A percentile compares a stretch with the other conserved stretches of the same genome.
Conservation (phyloP, 2,113 vertebrate genomes). For the Sturnira hondurensis region DNA sequence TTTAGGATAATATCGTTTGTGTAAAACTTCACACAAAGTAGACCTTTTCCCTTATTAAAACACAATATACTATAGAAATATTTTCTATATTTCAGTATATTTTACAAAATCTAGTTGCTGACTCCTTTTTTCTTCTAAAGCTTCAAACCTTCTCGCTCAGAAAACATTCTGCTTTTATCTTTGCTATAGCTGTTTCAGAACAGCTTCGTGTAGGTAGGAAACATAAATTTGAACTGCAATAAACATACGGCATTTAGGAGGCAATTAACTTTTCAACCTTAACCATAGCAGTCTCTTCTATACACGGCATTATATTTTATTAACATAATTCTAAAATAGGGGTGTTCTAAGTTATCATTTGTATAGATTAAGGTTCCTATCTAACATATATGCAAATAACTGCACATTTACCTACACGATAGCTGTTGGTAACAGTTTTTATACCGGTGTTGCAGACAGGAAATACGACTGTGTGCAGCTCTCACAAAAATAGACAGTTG, state of each 20-base stretch:
- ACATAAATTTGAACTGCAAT: conserved; percentile 10
- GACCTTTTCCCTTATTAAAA: neutral
- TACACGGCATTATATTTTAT: conserved; percentile 1
- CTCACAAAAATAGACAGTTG: neutral
- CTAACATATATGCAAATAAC: conserved; percentile 9
- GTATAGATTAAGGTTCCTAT: neutral
- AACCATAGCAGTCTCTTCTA: neutral
- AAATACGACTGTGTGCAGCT: neutral
- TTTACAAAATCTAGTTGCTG: neutral
- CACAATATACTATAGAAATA: neutral
- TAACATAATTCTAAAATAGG: neutral
- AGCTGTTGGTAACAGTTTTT: neutral
- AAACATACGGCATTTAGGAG: conserved; percentile 4
- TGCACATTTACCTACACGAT: neutral
- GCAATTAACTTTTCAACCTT: conserved; percentile 26
- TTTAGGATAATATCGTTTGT: conserved; percentile 1
- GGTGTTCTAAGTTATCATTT: conserved; percentile 13
- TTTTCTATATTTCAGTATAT: neutral
- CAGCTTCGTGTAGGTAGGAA: neutral
- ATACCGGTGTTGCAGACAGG: neutral
- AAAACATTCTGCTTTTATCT: neutral
- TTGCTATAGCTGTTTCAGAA: neutral
- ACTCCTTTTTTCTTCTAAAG: conserved; percentile 40
- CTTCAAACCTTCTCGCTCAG: neutral
- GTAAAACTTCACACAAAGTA: neutral